A percentile compares a stretch with the other conserved stretches of the same genome.
phyloP scores from a whole-genome alignment of 64 coral and sea anemone species.

The Montipora foliosa region DNA sequence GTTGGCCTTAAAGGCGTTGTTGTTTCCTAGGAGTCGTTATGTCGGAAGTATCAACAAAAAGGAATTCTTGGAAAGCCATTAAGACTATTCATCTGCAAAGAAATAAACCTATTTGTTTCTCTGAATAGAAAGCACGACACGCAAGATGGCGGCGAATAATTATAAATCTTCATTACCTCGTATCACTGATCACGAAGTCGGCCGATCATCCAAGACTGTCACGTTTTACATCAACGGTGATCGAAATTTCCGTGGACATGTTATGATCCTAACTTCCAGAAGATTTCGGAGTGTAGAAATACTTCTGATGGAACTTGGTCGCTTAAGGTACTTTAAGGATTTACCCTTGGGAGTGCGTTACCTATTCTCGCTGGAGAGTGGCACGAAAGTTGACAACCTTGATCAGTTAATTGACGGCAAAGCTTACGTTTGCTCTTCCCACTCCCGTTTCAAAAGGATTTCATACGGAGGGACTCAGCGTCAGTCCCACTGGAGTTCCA shows the following conservation, averaged over 20 bases:
- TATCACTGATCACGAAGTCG: slow-evolving; percentile 1
- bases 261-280: slow-evolving; percentile 84
- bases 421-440: slow-evolving; percentile 96
- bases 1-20: neutral
- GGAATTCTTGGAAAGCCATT: neutral
- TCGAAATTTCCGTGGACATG: slow-evolving; percentile 84
- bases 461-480: slow-evolving; percentile 73
- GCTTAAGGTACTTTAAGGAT: slow-evolving; percentile 48
- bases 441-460: slow-evolving; percentile 78
- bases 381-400: slow-evolving; percentile 76
- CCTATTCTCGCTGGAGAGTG: slow-evolving; percentile 79
- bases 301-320: slow-evolving; percentile 79
- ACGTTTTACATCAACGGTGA: slow-evolving; percentile 97
- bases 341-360: slow-evolving; percentile 92
- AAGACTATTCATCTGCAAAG: neutral
- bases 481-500: slow-evolving; percentile 78
- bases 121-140: slow-evolving; percentile 2
- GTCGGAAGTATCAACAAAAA: neutral
- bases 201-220: slow-evolving; percentile 60
- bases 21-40: slow-evolving; percentile 1
- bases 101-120: neutral
- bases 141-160: slow-evolving; percentile 65
- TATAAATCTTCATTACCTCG: slow-evolving; percentile 12
- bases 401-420: slow-evolving; percentile 94
- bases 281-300: slow-evolving; percentile 86